A percentile compares a stretch with the other conserved stretches of the same genome.
Conservation (phyloP, 2,113 vertebrate genomes). For the Thalassarche chlororhynchos region DNA sequence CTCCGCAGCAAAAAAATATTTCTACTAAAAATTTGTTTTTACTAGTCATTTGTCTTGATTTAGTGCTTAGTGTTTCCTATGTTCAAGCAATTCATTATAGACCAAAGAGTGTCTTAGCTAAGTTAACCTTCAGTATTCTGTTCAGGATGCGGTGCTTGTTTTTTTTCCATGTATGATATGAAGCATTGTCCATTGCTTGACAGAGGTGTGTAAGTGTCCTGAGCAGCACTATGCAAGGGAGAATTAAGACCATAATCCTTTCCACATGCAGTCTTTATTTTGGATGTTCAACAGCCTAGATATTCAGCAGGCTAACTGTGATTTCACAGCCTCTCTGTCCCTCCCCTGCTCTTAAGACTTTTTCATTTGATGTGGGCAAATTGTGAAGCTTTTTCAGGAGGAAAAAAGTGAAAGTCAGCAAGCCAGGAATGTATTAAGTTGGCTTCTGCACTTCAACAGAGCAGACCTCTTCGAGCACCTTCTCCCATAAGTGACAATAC, state of each 20-base stretch:
- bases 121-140: not conserved
- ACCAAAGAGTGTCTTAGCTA: not conserved
- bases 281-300: not conserved
- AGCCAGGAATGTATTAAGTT: not conserved
- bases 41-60: not conserved
- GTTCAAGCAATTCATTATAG: not conserved
- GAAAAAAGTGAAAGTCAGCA: not conserved
- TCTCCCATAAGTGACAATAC: not conserved
- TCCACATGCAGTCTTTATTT: not conserved
- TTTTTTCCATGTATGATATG: not conserved
- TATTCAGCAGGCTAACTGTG: not conserved
- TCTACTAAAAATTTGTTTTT: not conserved
- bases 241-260: not conserved
- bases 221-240: not conserved
- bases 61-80: not conserved
- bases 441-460: not conserved
- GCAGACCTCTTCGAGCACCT: not conserved
- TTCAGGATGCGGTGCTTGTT: not conserved
- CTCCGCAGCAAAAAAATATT: not conserved
- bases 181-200: not conserved
- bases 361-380: not conserved
- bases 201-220: accelerated
- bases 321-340: not conserved
- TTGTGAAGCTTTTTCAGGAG: not conserved
- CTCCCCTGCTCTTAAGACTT: not conserved